Percentiles rank a stretch among this genome's conserved stretches.
These are phyloP conservation scores for Halcyon leucocephala DNA, from an alignment of 2,797 vertebrate genomes.

Conservation along the genomic window DNA sequence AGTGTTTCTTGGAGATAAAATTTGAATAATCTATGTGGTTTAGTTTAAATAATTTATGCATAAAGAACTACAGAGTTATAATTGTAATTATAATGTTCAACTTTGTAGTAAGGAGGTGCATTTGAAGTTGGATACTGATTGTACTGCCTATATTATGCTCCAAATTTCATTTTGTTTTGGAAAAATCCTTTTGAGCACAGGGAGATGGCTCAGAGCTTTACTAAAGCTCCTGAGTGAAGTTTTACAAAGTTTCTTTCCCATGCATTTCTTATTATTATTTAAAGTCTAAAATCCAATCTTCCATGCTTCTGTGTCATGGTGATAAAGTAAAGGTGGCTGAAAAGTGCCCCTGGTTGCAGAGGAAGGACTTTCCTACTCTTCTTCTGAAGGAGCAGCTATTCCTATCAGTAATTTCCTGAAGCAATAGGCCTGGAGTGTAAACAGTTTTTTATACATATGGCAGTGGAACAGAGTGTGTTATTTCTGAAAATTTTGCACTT, in stretches of 20 bases:
- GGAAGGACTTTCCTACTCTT: constrained; percentile 62
- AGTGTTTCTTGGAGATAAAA: constrained; percentile 79
- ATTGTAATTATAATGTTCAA: constrained; percentile 80
- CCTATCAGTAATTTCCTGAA: constrained; percentile 75
- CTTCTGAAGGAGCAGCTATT: constrained; percentile 45
- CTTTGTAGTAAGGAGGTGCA: constrained; percentile 56
- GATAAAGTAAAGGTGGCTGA: constrained; percentile 73
- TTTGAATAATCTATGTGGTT: constrained; percentile 79
- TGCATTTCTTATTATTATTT: constrained; percentile 47
- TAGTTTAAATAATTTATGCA: constrained; percentile 85
- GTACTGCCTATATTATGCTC: constrained; percentile 35
- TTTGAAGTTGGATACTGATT: constrained; percentile 76
- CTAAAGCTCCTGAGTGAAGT: constrained; percentile 68
- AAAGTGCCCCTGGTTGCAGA: constrained; percentile 53
- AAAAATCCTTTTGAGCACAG: constrained; percentile 62
- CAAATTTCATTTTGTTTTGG: constrained; percentile 66
- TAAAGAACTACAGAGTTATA: constrained; percentile 70
- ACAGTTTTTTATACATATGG: constrained; percentile 66
- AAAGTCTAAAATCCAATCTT: constrained; percentile 77
- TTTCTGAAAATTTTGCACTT: constrained; percentile 39
- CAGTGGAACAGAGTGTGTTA: constrained; percentile 59
- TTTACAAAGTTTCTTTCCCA: constrained; percentile 61
- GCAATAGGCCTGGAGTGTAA: constrained; percentile 74
- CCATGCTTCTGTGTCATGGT: constrained; percentile 64
- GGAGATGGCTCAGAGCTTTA: constrained; percentile 61